Percentiles rank a stretch among this genome's conserved stretches.
Conservation (phyloP, 2,113 vertebrate species). For the Hystrix brachyura region DNA sequence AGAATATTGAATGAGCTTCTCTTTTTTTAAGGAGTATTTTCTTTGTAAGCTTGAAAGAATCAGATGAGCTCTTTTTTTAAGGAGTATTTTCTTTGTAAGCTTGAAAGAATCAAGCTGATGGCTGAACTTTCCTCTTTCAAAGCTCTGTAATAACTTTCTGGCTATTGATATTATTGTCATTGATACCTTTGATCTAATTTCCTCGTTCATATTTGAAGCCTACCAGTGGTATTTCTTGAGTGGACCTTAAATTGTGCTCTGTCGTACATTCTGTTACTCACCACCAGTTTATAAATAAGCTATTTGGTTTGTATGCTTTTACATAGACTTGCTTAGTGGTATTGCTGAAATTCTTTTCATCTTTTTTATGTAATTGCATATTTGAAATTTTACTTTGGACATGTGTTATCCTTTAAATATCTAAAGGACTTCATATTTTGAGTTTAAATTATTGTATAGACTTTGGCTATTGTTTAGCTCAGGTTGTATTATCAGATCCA, state of each 20-base stretch:
- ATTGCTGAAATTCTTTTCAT: neutral
- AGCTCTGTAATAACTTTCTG: neutral
- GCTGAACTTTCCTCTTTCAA: conserved; percentile 3
- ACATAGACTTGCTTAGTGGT: neutral
- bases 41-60: conserved; percentile 34
- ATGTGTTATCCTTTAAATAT: conserved; percentile 30
- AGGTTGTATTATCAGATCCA: neutral
- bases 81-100: conserved; percentile 21
- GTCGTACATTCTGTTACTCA: neutral
- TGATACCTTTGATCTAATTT: conserved; percentile 14
- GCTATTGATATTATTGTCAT: neutral
- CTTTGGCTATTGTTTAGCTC: neutral
- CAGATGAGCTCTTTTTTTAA: neutral
- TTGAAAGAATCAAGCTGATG: neutral
- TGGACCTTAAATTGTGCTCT: neutral
- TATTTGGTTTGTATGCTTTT: neutral
- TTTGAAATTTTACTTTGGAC: conserved; percentile 46
- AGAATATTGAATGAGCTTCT: conserved; percentile 33
- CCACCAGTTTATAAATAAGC: neutral
- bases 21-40: conserved; percentile 26
- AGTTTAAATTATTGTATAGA: neutral
- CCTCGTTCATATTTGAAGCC: conserved; percentile 41
- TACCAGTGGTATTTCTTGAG: neutral
- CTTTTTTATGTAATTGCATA: conserved; percentile 49
- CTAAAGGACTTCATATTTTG: conserved; percentile 8